Conservation (phyloP, 2,113 vertebrate genomes). For the Piprites chloris region DNA sequence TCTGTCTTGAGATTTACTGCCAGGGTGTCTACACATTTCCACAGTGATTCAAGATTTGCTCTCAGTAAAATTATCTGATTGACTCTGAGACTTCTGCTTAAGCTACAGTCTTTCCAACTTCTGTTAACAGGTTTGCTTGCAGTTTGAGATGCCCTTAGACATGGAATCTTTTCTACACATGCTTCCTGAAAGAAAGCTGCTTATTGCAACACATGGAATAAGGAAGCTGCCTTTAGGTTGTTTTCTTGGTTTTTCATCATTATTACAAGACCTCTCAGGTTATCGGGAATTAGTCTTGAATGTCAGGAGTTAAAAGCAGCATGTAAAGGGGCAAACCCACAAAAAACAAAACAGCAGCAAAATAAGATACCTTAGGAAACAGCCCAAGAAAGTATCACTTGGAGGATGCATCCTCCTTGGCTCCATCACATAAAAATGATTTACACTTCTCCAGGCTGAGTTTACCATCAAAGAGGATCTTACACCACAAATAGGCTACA, state of each 20-base stretch:
- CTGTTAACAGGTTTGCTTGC: not conserved
- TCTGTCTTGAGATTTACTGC: not conserved
- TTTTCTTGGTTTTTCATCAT: not conserved
- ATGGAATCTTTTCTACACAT: not conserved
- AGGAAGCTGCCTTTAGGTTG: not conserved
- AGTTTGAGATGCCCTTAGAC: not conserved
- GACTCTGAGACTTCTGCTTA: not conserved
- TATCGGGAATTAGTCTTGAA: not conserved
- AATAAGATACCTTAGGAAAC: not conserved
- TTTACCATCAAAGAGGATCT: conserved; percentile 32
- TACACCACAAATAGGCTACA: not conserved
- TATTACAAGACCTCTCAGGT: not conserved
- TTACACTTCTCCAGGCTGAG: conserved; percentile 9
- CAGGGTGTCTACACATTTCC: not conserved
- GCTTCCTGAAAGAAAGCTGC: not conserved
- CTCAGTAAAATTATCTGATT: not conserved
- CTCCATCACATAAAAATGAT: not conserved
- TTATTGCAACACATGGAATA: not conserved
- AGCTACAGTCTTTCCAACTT: not conserved
- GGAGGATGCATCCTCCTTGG: not conserved
- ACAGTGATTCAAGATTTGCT: not conserved
- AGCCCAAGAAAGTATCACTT: not conserved
- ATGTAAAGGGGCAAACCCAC: not conserved
- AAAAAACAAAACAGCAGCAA: not conserved
- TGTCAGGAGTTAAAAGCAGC: not conserved